phyloP scores from a whole-genome alignment of 2,113 vertebrate genomes.

The Callithrix jacchus region DNA sequence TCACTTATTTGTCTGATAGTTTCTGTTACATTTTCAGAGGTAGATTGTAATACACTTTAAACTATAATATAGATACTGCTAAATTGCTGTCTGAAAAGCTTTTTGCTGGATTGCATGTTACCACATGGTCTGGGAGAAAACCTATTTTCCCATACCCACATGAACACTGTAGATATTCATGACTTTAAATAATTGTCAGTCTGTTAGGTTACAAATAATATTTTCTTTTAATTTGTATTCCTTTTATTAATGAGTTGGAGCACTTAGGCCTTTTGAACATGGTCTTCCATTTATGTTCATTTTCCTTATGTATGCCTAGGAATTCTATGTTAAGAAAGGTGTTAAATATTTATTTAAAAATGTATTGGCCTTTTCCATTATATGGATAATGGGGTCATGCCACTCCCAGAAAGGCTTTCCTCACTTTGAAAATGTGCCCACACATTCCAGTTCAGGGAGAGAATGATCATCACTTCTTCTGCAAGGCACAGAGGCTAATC shows the following conservation, averaged over 20 bases:
- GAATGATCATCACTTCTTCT: neutral
- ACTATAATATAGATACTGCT: neutral
- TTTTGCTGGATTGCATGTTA: neutral
- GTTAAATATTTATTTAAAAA: neutral
- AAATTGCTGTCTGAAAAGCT: neutral
- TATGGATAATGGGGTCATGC: neutral
- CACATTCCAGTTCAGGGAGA: neutral
- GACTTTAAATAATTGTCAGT: neutral
- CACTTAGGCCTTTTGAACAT: conserved; percentile 10
- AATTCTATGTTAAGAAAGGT: neutral
- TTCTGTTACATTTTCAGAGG: neutral
- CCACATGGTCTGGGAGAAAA: neutral
- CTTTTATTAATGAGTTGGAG: neutral
- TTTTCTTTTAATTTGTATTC: neutral
- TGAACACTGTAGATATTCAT: neutral
- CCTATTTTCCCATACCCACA: neutral
- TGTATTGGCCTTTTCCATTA: neutral
- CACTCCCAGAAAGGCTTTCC: neutral
- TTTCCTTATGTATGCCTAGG: neutral
- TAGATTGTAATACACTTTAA: neutral
- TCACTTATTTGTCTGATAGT: neutral
- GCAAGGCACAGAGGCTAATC: neutral
- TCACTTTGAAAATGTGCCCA: neutral
- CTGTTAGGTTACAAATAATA: neutral
- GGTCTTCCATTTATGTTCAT: neutral